Evolutionary conservation across 2,888 invertebrate species (phyloP).

Genomic region (Eilema caniola): DNA sequence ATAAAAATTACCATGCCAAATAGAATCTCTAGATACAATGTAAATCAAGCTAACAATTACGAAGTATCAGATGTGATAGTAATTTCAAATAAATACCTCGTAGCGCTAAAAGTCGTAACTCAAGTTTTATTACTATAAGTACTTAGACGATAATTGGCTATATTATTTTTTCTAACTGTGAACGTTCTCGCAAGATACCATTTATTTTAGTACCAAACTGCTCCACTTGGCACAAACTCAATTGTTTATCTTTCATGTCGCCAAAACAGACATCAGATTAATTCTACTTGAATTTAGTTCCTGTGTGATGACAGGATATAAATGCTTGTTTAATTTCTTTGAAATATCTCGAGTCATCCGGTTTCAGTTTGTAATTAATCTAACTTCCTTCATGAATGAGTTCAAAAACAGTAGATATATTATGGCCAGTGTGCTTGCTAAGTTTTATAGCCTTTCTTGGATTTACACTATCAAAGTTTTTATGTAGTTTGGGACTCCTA

Average conservation of each 20-base stretch:
- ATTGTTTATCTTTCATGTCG: constrained; percentile 47
- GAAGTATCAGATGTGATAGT: background rate
- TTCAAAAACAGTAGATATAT: background rate
- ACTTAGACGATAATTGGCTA: background rate
- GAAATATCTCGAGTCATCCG: constrained; percentile 14
- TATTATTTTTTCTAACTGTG: background rate
- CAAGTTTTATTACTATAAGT: no score
- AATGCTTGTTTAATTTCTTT: constrained; percentile 15
- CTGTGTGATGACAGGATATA: constrained; percentile 18
- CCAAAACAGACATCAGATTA: constrained; percentile 33
- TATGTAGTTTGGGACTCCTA: no score
- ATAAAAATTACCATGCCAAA: background rate
- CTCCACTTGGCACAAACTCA: constrained; percentile 45
- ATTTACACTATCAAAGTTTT: background rate
- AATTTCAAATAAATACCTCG: no score
- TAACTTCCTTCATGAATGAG: constrained; percentile 7
- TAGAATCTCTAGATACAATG: no score
- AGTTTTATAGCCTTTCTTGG: background rate
- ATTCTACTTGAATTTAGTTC: constrained; percentile 24
- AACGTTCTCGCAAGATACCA: constrained; percentile 11
- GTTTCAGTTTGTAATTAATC: constrained; percentile 8
- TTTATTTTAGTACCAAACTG: constrained; percentile 40
- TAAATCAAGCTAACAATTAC: background rate
- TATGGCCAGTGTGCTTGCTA: background rate
- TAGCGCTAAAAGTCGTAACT: background rate